Evolutionary conservation across 2,113 vertebrate species (phyloP).

Genomic region (Catharus bicknelli): DNA sequence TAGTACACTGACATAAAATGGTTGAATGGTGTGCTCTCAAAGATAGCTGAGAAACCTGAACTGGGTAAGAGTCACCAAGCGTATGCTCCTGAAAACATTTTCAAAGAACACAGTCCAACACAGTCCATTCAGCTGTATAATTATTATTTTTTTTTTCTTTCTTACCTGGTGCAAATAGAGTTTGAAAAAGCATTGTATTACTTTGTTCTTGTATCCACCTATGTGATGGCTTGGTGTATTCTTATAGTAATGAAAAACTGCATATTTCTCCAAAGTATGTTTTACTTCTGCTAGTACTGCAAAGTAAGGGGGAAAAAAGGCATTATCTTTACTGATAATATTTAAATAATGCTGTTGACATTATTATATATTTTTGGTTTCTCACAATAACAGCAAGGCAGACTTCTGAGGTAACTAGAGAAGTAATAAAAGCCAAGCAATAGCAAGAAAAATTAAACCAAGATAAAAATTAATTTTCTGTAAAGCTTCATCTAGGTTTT

Average conservation of each 20-base stretch:
- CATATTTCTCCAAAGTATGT: neutral
- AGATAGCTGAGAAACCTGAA: neutral
- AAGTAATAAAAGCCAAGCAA: neutral
- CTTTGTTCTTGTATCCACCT: neutral
- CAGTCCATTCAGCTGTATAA: neutral
- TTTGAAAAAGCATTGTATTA: neutral
- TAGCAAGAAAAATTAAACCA: neutral
- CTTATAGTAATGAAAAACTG: neutral
- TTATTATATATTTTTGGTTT: neutral
- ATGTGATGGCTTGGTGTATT: neutral
- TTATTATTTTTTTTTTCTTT: neutral
- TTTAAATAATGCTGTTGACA: neutral
- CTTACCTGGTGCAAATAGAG: neutral
- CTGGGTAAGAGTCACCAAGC: neutral
- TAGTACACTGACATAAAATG: neutral
- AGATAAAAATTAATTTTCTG: neutral
- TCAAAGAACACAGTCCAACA: neutral
- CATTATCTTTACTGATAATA: neutral
- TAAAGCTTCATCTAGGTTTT: neutral
- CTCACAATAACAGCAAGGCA: neutral
- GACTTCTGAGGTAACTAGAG: neutral
- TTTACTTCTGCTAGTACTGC: neutral
- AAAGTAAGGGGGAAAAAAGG: neutral
- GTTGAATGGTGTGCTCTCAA: neutral
- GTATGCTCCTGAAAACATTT: neutral